Evolutionary conservation across 2,888 invertebrate genomes (phyloP).

Genomic region (Drosophila neonasuta): DNA sequence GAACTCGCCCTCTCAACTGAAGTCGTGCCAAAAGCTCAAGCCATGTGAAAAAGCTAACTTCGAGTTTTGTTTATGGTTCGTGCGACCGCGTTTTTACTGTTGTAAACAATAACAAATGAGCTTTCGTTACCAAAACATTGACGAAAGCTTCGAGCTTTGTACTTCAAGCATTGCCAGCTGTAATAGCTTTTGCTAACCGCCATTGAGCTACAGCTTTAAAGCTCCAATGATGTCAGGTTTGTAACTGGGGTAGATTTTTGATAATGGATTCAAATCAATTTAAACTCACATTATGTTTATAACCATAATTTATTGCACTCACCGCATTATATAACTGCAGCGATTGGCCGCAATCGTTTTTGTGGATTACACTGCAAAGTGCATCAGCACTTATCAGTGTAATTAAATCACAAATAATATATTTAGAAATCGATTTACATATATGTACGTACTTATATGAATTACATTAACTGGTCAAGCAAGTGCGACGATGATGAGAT

Average conservation of each 20-base stretch:
- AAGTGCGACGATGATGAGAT: conserved; percentile 24
- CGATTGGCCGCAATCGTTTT: neutral
- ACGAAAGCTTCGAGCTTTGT: conserved; percentile 29
- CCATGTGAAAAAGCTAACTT: neutral
- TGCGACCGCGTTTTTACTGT: conserved; percentile 11
- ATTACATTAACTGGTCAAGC: conserved; percentile 23
- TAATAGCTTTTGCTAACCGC: conserved; percentile 17
- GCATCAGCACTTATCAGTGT: conserved; percentile 14
- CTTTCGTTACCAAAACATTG: conserved; percentile 26
- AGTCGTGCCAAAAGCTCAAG: neutral
- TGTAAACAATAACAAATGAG: conserved; percentile 34
- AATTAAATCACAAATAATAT: conserved; percentile 10
- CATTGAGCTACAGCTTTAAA: conserved; percentile 1
- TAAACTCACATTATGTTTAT: neutral
- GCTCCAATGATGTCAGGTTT: conserved; percentile 10
- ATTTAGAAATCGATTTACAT: conserved; percentile 15
- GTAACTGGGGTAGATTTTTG: neutral
- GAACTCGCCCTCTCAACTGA: conserved; percentile 2
- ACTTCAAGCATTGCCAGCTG: conserved; percentile 36
- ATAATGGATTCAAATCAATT: neutral
- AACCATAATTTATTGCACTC: conserved; percentile 4
- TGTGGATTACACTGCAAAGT: neutral
- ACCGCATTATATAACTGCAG: neutral
- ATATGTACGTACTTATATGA: neutral
- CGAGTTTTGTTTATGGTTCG: neutral